Base-by-base conservation (phyloP, 2,797 vertebrate genomes). In the Xerus rutilus region DNA sequence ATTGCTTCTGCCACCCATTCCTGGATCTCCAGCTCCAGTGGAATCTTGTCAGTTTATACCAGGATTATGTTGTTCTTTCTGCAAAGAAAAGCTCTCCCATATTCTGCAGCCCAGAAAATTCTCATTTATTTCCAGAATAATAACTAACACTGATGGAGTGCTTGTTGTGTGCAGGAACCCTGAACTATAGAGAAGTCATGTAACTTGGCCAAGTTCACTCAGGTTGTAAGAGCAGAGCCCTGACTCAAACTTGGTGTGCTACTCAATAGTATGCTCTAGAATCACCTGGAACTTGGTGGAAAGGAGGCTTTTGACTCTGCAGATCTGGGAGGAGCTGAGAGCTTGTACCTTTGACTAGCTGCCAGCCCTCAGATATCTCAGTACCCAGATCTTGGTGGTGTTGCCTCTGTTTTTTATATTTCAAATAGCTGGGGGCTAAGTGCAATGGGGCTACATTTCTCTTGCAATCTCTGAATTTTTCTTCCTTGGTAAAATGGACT, bases 191-290 rank as follows among this genome's bases (percentile, higher is more conserved):
- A 59, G 52, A 79, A 3, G 11, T 52, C 67, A 12, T 7, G 2
- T 23, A 54, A 39, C 70, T 62, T 49, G 59, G 54, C 28, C 43
- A 85, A 45, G 25, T 62, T 17, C 49, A 21, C 3, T 5, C 9
- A 54, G 1, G 23, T 14, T 20, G 9, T 45, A 87, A 88, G 54
- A 81, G 54, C 70, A 82, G 79, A 74, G 43, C 10, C 57, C 39
- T 3, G 8, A 6, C 12, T n/a, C 21, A 15, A 65, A 35, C 18
- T 2, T 7, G 12, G 28, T 30, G 11, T 0, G 0, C 3, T 13
- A n/a, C 4, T 39, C 23, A 52, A 17, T 14, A 20, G 11, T 69
- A 43, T 76, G n/a, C 9, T 10, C 4, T 30, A 8, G 47, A 35
- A 54, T 54, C 70, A 47, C 47, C 30, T 13, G 45, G 28, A 11